phyloP scores from a whole-genome alignment of 2,113 vertebrate species.

The Prietella phreatophila region DNA sequence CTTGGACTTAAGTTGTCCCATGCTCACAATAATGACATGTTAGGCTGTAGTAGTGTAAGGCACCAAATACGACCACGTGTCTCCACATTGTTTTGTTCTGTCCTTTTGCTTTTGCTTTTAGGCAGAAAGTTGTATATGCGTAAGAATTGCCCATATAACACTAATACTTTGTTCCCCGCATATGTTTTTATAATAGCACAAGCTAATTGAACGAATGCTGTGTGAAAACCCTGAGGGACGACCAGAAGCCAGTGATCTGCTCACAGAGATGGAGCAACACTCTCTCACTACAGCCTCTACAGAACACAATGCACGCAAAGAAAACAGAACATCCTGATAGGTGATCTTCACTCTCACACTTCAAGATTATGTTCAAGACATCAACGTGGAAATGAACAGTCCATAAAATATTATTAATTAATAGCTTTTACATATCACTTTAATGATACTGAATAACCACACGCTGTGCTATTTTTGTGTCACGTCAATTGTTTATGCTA shows the following conservation, averaged over 20 bases:
- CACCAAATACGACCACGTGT: background rate
- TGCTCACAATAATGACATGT: background rate
- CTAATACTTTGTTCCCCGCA: background rate
- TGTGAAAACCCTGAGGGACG: conserved; percentile 51
- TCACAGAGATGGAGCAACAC: conserved; percentile 31
- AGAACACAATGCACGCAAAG: background rate
- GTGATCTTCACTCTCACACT: background rate
- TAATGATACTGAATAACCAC: background rate
- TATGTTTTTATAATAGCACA: conserved; percentile 48
- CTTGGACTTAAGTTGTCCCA: background rate
- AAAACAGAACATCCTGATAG: conserved; percentile 24
- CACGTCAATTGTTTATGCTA: background rate
- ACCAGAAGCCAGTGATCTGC: conserved; percentile 54
- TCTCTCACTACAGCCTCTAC: background rate
- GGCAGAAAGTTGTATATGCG: background rate
- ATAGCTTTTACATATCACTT: background rate
- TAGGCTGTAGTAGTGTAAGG: background rate
- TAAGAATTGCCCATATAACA: background rate
- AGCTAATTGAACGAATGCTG: conserved; percentile 62
- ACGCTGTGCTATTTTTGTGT: background rate
- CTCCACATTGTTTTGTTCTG: background rate
- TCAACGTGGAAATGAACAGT: background rate
- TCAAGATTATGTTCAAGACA: background rate
- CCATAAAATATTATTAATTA: background rate
- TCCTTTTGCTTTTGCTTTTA: background rate